Evolutionary conservation across 2,888 invertebrate genomes (phyloP).

Genomic region (Caradrina clavipalpis): DNA sequence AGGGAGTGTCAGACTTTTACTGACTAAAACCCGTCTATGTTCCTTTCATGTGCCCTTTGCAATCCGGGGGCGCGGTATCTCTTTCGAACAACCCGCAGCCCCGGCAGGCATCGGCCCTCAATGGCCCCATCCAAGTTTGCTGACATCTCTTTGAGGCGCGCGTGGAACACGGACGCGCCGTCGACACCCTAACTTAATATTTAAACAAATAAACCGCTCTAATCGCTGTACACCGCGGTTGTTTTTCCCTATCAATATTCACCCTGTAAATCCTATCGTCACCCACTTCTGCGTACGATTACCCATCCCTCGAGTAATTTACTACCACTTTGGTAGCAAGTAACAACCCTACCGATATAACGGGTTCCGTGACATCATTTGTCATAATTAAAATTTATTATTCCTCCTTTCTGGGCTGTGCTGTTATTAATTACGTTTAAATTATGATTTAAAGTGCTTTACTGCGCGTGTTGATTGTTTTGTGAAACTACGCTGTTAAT

Average conservation of each 20-base stretch:
- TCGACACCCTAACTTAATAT: conserved; percentile 25
- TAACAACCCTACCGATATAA: conserved; percentile 61
- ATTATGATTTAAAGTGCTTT: conserved; percentile 69
- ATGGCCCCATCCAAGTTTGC: too few species aligned
- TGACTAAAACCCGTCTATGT: too few species aligned
- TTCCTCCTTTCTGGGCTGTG: conserved; percentile 71
- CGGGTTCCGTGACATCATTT: conserved; percentile 71
- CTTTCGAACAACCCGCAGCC: too few species aligned
- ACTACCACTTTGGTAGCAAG: conserved; percentile 51
- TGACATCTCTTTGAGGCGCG: too few species aligned
- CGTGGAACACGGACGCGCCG: too few species aligned
- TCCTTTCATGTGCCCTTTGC: too few species aligned
- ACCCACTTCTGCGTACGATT: conserved; percentile 61
- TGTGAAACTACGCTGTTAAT: conserved; percentile 41
- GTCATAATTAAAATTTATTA: conserved; percentile 83
- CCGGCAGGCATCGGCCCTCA: too few species aligned
- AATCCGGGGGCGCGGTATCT: too few species aligned
- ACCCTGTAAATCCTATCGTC: conserved; percentile 54
- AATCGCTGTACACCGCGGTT: conserved; percentile 35
- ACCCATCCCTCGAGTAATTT: conserved; percentile 59
- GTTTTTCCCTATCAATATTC: conserved; percentile 52
- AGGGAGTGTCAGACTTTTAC: too few species aligned
- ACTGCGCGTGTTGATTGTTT: conserved; percentile 58
- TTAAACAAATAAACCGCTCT: conserved; percentile 47
- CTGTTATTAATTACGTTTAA: conserved; percentile 71